A percentile compares a stretch with the other conserved stretches of the same genome.
Conservation (phyloP, 1,140 invertebrate genomes). For the Drosophila watanabei region DNA sequence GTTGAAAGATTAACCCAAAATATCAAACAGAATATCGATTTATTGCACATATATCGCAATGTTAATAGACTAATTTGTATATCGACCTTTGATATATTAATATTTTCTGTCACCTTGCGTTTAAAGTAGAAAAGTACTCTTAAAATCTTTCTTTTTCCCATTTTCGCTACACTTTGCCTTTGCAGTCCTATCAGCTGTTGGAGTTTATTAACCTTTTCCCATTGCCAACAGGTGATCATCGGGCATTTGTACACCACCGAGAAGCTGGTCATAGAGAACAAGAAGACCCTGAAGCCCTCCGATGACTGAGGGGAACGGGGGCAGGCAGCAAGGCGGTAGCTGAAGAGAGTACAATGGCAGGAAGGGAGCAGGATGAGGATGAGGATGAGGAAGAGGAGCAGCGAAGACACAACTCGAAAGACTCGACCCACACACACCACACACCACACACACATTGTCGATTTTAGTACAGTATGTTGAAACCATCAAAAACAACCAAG, state of each 20-base stretch:
- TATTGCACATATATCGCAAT: too few species aligned
- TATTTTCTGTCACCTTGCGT: too few species aligned
- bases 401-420: conserved; percentile 56
- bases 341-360: conserved; percentile 42
- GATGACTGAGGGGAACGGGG: conserved; percentile 47
- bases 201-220: conserved; percentile 34
- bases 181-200: conserved; percentile 30
- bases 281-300: conserved; percentile 68
- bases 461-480: conserved; percentile 39
- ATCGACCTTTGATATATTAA: too few species aligned
- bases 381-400: conserved; percentile 4
- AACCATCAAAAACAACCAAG: conserved; percentile 23
- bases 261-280: conserved; percentile 88
- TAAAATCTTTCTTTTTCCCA: neutral
- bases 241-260: conserved; percentile 87
- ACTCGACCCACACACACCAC: conserved; percentile 49
- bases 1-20: too few species aligned
- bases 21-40: too few species aligned
- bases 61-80: too few species aligned
- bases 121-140: too few species aligned
- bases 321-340: neutral
- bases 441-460: conserved; percentile 43
- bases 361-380: conserved; percentile 6
- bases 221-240: conserved; percentile 86
- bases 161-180: conserved; percentile 53